Evolutionary conservation across 2,888 invertebrate genomes (phyloP).

Genomic region (Eupithecia dodoneata): DNA sequence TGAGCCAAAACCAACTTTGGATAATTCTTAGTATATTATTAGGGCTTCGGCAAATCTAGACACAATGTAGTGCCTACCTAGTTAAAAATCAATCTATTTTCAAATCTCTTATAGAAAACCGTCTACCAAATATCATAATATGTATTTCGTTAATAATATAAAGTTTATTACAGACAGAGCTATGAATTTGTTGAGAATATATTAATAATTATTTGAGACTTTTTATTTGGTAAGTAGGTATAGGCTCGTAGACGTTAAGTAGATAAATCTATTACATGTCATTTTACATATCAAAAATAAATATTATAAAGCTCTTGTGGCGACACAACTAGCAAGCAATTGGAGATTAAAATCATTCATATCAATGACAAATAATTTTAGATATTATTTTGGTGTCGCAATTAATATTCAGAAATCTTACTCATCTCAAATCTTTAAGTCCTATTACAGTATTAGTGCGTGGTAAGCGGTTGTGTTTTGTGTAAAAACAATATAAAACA

Average conservation of each 20-base stretch:
- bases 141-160: conserved; percentile 29
- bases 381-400: conserved; percentile 1
- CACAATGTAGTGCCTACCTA: conserved; percentile 11
- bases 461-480: neutral
- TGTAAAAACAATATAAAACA: neutral
- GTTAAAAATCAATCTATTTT: conserved; percentile 26
- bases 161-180: conserved; percentile 30
- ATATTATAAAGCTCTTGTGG: conserved; percentile 58
- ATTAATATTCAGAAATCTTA: conserved; percentile 6
- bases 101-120: conserved; percentile 18
- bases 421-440: conserved; percentile 6
- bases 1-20: conserved; percentile 53
- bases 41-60: conserved; percentile 38
- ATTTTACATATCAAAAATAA: conserved; percentile 65
- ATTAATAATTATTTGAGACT: neutral
- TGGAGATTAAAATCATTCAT: conserved; percentile 40
- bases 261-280: conserved; percentile 65
- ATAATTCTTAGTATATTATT: conserved; percentile 52
- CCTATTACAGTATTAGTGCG: conserved; percentile 2
- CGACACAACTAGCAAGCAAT: conserved; percentile 64
- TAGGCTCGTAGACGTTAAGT: conserved; percentile 45
- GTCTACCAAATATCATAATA: neutral
- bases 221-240: conserved; percentile 1
- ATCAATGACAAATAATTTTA: conserved; percentile 36
- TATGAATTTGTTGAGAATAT: conserved; percentile 14